Evolutionary conservation across 2,888 invertebrate species (phyloP).

Genomic region (Ditula angustiorana): DNA sequence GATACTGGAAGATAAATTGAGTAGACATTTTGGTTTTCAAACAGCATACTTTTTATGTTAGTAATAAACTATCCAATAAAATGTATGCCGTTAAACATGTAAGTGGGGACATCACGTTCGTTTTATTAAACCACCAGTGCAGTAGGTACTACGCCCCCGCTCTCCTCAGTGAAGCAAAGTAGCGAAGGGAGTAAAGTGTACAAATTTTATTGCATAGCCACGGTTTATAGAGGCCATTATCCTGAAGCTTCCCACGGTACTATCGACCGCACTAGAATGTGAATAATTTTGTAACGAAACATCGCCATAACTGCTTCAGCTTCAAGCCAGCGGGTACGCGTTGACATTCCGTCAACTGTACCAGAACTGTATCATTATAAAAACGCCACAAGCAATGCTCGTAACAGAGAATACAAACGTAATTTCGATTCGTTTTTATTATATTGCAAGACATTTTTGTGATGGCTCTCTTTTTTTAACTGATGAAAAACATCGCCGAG

Average conservation of each 20-base stretch:
- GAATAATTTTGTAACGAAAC: neutral
- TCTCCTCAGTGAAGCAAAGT: neutral
- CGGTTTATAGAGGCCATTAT: conserved; percentile 10
- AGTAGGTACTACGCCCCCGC: conserved; percentile 2
- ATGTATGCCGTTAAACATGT: neutral
- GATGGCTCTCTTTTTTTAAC: neutral
- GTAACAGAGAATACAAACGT: conserved; percentile 14
- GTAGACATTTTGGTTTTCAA: neutral
- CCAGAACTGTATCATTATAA: conserved; percentile 12
- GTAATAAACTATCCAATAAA: neutral
- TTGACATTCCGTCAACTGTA: neutral
- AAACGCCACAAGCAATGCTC: conserved; percentile 27
- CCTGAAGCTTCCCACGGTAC: neutral
- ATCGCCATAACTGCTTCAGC: neutral
- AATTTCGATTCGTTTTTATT: conserved; percentile 5
- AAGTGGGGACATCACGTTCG: neutral
- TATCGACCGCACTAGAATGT: neutral
- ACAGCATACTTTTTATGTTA: neutral
- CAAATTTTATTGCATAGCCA: conserved; percentile 4
- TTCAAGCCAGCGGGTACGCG: neutral
- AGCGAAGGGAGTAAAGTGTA: conserved; percentile 4
- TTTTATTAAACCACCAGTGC: conserved; percentile 1
- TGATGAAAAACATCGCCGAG: neutral
- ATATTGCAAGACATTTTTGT: neutral
- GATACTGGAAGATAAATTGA: neutral